Percentiles rank a stretch among this genome's conserved stretches.
Conservation (phyloP, 2,113 vertebrate genomes). For the Oxyruncus cristatus region DNA sequence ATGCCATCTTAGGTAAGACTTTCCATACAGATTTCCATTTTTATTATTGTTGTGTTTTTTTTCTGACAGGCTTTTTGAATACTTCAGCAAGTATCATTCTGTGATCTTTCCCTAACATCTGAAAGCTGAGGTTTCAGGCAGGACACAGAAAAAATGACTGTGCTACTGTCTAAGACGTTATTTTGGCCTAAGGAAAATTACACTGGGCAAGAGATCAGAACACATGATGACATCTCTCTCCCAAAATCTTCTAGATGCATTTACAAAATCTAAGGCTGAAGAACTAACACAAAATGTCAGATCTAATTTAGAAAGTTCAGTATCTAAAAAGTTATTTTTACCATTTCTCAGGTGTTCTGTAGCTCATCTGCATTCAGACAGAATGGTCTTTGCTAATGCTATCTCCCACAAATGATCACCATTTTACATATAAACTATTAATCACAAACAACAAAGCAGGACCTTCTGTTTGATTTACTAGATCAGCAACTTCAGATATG, state of each 20-base stretch:
- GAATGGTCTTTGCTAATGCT: background rate
- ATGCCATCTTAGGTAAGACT: background rate
- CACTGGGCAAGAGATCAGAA: background rate
- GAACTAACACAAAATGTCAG: background rate
- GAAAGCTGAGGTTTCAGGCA: background rate
- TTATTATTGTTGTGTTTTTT: background rate
- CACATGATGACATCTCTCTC: background rate
- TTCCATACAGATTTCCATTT: background rate
- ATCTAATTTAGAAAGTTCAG: background rate
- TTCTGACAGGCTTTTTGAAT: background rate
- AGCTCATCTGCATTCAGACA: background rate
- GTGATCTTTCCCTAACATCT: background rate
- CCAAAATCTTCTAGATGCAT: background rate
- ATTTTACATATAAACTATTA: background rate
- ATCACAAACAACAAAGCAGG: background rate
- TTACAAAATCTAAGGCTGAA: background rate
- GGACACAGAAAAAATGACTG: background rate
- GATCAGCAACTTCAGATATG: background rate
- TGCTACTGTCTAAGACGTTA: background rate
- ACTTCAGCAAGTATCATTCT: background rate
- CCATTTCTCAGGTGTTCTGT: background rate
- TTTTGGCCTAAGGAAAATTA: background rate
- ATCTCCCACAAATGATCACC: background rate
- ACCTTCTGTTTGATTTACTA: background rate
- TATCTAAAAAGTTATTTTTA: background rate